A percentile compares a stretch with the other conserved stretches of the same genome.
These are phyloP conservation scores for Tholera decimalis DNA, from an alignment of 2,888 invertebrate genomes.

Conservation along the genomic window DNA sequence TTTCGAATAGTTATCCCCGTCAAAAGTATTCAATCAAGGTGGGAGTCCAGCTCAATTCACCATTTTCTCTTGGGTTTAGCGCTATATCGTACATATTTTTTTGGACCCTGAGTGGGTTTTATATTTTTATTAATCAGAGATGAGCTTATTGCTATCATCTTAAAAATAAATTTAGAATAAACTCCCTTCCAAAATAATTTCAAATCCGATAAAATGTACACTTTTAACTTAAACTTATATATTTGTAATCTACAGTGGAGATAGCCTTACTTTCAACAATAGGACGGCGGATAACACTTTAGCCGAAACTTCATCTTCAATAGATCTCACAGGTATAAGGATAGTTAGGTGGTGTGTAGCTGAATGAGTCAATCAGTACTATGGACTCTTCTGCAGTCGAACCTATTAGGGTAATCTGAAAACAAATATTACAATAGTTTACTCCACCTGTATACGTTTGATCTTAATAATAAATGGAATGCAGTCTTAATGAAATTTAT, in stretches of 20 bases:
- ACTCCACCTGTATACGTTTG: too few species aligned
- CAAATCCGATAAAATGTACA: constrained; percentile 18
- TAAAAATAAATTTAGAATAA: constrained; percentile 8
- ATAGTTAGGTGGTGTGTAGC: constrained; percentile 69
- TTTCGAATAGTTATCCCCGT: constrained; percentile 1
- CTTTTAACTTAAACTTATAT: constrained; percentile 34
- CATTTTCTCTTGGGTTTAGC: not conserved
- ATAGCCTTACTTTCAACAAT: constrained; percentile 44
- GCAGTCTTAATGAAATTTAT: not conserved
- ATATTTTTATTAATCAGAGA: constrained; percentile 8
- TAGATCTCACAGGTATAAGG: constrained; percentile 67
- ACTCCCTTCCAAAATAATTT: constrained; percentile 10
- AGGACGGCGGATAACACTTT: constrained; percentile 42
- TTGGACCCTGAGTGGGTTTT: constrained; percentile 11
- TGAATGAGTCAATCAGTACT: constrained; percentile 75
- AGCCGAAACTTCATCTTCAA: constrained; percentile 44
- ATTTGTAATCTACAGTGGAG: constrained; percentile 37
- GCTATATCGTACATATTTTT: not conserved
- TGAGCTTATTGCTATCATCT: constrained; percentile 3
- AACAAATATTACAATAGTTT: constrained; percentile 32
- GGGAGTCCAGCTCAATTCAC: constrained; percentile 19
- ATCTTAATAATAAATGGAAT: not conserved
- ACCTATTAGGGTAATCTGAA: constrained; percentile 75
- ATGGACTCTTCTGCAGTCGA: constrained; percentile 67
- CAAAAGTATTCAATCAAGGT: not conserved